Evolutionary conservation across 2,113 vertebrate species (phyloP).

Genomic region (Passer montanus): DNA sequence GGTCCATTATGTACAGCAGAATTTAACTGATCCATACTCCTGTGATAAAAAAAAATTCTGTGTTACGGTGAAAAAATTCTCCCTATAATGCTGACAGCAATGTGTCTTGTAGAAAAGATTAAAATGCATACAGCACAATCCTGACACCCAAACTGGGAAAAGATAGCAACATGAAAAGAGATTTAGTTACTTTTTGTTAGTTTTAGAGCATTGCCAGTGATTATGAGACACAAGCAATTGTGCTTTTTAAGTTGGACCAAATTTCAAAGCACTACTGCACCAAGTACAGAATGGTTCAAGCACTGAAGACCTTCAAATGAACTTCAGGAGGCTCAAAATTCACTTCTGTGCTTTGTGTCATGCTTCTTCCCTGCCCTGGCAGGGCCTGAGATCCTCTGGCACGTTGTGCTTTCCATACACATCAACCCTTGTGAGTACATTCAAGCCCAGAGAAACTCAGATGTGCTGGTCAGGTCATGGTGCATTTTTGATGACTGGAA

Average conservation of each 20-base stretch:
- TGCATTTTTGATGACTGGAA: not conserved
- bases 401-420: not conserved
- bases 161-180: not conserved
- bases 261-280: not conserved
- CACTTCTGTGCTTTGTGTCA: not conserved
- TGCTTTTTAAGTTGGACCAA: not conserved
- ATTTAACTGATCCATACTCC: not conserved
- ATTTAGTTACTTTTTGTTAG: not conserved
- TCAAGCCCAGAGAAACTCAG: not conserved
- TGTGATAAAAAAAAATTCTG: not conserved
- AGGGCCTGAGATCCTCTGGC: not conserved
- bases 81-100: not conserved
- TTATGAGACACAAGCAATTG: not conserved
- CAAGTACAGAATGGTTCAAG: not conserved
- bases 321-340: not conserved
- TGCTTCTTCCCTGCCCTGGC: not conserved
- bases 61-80: not conserved
- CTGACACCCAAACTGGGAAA: not conserved
- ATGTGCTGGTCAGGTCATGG: not conserved
- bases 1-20: not conserved
- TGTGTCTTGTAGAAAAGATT: not conserved
- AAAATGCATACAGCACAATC: not conserved
- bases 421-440: not conserved
- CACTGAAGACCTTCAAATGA: not conserved
- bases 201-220: not conserved